Evolutionary conservation across 2,888 invertebrate genomes (phyloP).

Genomic region (Diabrotica balteata): DNA sequence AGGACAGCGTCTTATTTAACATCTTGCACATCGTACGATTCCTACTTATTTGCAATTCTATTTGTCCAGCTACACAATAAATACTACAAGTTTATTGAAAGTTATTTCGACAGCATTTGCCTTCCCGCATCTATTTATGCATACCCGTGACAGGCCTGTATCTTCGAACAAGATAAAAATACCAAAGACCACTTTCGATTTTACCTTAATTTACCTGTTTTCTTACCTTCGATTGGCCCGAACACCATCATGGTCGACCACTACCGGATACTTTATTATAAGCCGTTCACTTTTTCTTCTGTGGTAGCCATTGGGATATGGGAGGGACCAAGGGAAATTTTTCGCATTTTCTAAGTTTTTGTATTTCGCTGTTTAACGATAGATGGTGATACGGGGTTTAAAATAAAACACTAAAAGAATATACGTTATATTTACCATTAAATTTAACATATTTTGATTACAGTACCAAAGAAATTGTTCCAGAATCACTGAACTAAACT

Average conservation of each 20-base stretch:
- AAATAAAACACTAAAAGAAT: conserved; percentile 3
- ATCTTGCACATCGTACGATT: no score
- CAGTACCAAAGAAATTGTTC: no score
- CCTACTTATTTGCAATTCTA: no score
- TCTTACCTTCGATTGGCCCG: conserved; percentile 44
- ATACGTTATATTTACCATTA: neutral
- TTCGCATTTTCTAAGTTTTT: conserved; percentile 23
- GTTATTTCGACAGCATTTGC: no score
- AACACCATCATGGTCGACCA: conserved; percentile 46
- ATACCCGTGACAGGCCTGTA: neutral
- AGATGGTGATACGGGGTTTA: conserved; percentile 42
- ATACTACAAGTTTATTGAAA: no score
- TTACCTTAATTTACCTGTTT: conserved; percentile 24
- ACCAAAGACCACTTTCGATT: conserved; percentile 10
- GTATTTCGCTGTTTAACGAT: conserved; percentile 26
- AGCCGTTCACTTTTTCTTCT: conserved; percentile 38
- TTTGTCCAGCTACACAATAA: no score
- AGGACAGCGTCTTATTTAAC: no score
- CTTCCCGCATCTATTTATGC: no score
- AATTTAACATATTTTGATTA: no score
- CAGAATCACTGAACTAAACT: no score
- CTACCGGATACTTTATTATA: conserved; percentile 47
- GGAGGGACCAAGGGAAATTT: conserved; percentile 38
- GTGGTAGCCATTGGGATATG: conserved; percentile 48
- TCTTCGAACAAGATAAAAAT: conserved; percentile 9